phyloP scores from a whole-genome alignment of 1,140 invertebrate species.

The Drosophila auraria region DNA sequence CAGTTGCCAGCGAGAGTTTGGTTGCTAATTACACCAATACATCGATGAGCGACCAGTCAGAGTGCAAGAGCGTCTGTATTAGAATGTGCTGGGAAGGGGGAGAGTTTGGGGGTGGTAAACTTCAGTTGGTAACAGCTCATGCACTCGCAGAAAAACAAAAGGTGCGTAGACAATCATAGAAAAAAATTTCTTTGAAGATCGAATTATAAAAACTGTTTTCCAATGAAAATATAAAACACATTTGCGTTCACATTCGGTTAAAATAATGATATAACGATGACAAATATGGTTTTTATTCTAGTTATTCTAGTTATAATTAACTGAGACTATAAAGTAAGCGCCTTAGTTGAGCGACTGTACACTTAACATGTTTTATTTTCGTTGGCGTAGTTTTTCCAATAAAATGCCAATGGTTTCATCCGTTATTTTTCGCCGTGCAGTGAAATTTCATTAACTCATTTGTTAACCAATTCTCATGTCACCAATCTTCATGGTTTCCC shows the following conservation, averaged over 20 bases:
- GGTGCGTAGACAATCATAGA: not conserved
- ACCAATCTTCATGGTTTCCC: constrained; percentile 14
- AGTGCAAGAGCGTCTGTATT: constrained; percentile 11
- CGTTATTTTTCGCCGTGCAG: not conserved
- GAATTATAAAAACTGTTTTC: no score
- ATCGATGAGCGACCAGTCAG: constrained; percentile 21
- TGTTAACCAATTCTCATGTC: constrained; percentile 21
- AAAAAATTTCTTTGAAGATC: no score
- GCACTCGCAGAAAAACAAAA: not conserved
- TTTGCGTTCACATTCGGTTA: no score
- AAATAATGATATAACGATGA: no score
- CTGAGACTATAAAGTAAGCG: no score
- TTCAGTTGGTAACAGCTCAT: constrained; percentile 34
- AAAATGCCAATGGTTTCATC: not conserved
- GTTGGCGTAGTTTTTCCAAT: no score
- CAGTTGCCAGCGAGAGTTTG: constrained; percentile 45
- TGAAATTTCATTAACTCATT: constrained; percentile 13
- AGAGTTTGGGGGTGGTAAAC: constrained; percentile 14
- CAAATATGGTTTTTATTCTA: no score
- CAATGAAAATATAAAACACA: not conserved
- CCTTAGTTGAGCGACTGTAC: no score
- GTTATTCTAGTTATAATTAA: no score
- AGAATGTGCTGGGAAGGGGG: not conserved
- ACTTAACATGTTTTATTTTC: no score
- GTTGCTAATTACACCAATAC: constrained; percentile 45